Percentiles rank a stretch among this genome's conserved stretches.
phyloP scores from a whole-genome alignment of 2,797 vertebrate genomes.

The Cacajao melanocephalus region DNA sequence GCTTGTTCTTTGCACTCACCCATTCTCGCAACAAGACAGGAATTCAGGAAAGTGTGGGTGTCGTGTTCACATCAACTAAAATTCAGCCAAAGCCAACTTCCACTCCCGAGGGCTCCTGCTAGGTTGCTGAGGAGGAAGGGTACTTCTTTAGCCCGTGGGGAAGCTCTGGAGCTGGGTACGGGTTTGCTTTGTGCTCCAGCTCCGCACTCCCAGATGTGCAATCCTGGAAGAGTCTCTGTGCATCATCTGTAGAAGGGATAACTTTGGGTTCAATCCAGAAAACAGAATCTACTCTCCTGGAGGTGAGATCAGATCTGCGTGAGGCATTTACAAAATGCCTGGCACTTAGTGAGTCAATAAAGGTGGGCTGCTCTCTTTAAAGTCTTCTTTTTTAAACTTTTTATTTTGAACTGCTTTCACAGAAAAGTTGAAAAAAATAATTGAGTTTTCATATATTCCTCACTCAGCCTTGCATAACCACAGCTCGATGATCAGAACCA shows the following conservation, averaged over 20 bases:
- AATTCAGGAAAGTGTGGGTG: slow-evolving; percentile 21
- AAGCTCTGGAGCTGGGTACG: neutral
- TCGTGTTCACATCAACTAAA: neutral
- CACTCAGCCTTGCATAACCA: neutral
- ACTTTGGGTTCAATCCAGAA: neutral
- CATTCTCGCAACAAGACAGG: neutral
- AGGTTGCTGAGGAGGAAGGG: neutral
- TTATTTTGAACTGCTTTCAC: neutral
- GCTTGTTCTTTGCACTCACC: neutral
- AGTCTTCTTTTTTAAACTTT: neutral
- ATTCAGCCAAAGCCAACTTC: slow-evolving; percentile 19
- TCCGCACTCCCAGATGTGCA: neutral
- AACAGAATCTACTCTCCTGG: neutral
- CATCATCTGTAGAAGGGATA: neutral
- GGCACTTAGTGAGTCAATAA: neutral
- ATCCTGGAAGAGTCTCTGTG: neutral
- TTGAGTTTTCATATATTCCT: neutral
- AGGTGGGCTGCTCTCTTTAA: neutral
- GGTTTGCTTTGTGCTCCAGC: neutral
- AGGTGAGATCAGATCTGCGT: neutral
- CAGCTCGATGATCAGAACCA: neutral
- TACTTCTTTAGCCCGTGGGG: neutral
- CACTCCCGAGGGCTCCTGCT: neutral
- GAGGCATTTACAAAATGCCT: neutral
- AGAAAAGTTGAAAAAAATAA: slow-evolving; percentile 29